Conservation (phyloP, 2,113 vertebrate genomes). For the Octodon degus region DNA sequence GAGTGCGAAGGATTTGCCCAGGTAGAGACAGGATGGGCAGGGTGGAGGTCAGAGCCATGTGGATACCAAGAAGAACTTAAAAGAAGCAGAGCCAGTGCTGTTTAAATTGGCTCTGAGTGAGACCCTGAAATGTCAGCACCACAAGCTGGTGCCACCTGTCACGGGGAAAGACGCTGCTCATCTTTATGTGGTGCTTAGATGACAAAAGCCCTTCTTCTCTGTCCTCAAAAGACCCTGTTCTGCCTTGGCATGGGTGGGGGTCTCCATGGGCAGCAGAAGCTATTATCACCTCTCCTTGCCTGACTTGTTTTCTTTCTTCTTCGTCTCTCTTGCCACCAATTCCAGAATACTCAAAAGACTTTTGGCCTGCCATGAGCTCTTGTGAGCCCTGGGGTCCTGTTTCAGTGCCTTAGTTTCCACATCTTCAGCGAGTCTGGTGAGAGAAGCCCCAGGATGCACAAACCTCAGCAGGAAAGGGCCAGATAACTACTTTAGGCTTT, state of each 20-base stretch:
- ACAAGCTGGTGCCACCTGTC: neutral
- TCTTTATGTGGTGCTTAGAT: rapidly evolving
- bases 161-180: too few species aligned
- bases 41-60: neutral
- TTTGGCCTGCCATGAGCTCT: neutral
- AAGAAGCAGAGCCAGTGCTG: neutral
- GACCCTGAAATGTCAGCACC: neutral
- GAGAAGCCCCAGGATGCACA: neutral
- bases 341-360: neutral
- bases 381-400: neutral
- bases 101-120: neutral
- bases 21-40: neutral
- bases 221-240: neutral
- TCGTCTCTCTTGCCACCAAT: neutral
- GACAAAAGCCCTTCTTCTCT: neutral
- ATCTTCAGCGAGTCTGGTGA: neutral
- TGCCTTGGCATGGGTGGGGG: too few species aligned
- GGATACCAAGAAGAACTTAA: neutral
- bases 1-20: neutral
- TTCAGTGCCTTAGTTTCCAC: neutral
- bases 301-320: neutral
- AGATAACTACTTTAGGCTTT: neutral
- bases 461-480: neutral
- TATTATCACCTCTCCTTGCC: neutral
- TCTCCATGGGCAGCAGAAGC: neutral